phyloP scores from a whole-genome alignment of 1,140 invertebrate species.

The Charaxes varanes region DNA sequence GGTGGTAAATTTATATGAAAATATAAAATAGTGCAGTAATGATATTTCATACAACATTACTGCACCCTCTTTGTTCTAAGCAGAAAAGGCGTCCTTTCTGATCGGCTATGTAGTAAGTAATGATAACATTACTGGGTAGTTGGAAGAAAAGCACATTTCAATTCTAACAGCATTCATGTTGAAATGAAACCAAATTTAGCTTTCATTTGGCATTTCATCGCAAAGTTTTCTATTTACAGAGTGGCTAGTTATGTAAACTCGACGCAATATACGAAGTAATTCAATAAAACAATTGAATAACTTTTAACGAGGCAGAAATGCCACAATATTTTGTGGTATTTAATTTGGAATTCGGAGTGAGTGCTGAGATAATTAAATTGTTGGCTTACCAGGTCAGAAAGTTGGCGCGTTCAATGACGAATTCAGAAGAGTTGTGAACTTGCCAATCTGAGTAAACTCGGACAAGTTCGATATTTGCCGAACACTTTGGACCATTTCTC shows the following conservation, averaged over 20 bases:
- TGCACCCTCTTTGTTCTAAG: no score
- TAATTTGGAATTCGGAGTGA: slow-evolving; percentile 12
- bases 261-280: slow-evolving; percentile 2
- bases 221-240: no score
- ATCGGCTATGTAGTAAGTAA: no score
- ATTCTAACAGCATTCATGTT: no score
- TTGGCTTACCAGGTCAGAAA: slow-evolving; percentile 22
- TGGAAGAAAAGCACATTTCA: no score
- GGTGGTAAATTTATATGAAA: no score
- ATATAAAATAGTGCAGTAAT: no score
- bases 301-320: slow-evolving; percentile 4
- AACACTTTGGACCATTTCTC: slow-evolving; percentile 23
- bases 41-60: no score
- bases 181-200: no score
- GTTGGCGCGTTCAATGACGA: slow-evolving; percentile 25
- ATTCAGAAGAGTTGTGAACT: slow-evolving; percentile 19
- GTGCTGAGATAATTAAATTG: slow-evolving; percentile 25
- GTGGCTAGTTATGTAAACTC: slow-evolving; percentile 3
- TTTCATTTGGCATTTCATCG: no score
- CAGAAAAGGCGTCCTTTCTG: no score
- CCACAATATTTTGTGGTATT: slow-evolving; percentile 11
- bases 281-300: slow-evolving; percentile 13
- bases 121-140: no score
- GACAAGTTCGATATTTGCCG: slow-evolving; percentile 25
- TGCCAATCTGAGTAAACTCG: slow-evolving; percentile 24